phyloP scores from a whole-genome alignment of 2,113 vertebrate species.

The Atrichornis clamosus region DNA sequence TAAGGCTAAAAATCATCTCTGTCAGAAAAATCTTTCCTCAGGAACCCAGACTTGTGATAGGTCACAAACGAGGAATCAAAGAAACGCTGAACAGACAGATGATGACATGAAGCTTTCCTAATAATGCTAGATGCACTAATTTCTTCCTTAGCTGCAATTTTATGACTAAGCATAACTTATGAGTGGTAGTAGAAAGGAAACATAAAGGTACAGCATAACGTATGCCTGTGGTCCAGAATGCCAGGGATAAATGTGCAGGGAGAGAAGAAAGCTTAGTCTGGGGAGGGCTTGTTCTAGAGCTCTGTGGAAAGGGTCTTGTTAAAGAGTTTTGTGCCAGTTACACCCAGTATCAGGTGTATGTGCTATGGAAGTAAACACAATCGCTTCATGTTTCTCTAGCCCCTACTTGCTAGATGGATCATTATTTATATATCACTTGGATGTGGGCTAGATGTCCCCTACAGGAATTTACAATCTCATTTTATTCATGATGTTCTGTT shows the following conservation, averaged over 20 bases:
- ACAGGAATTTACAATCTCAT: constrained; percentile 7
- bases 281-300: not conserved
- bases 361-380: not conserved
- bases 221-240: not conserved
- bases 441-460: not conserved
- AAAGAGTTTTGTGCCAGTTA: not conserved
- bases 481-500: constrained; percentile 7
- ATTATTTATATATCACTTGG: not conserved
- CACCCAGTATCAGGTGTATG: not conserved
- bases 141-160: constrained; percentile 31
- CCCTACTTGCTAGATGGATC: not conserved
- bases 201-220: not conserved
- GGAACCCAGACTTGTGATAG: not conserved
- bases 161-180: constrained; percentile 33
- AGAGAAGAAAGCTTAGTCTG: not conserved
- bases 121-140: not conserved
- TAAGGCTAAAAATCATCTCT: not conserved
- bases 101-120: not conserved
- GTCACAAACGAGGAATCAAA: not conserved
- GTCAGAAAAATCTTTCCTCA: not conserved
- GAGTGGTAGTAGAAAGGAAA: not conserved
- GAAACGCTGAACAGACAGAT: not conserved
- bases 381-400: not conserved
- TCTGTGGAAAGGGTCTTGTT: not conserved
- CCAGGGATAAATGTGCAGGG: not conserved